These are phyloP conservation scores for Chrysocyon brachyurus DNA, from an alignment of 2,797 vertebrate genomes.

Conservation along the genomic window DNA sequence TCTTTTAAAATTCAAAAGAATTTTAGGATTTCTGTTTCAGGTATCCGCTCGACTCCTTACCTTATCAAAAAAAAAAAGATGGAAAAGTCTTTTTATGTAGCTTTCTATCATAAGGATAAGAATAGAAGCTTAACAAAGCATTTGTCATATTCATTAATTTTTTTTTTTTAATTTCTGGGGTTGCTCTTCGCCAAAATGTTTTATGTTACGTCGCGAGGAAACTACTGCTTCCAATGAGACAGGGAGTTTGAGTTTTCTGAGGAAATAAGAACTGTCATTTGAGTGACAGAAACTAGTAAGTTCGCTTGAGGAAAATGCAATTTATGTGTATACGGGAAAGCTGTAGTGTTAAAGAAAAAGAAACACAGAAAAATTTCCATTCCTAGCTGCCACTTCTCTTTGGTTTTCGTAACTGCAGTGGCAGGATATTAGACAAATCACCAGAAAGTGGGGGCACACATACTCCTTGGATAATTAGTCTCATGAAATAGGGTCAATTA, in stretches of 20 bases:
- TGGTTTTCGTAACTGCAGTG: not conserved
- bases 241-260: not conserved
- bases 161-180: not conserved
- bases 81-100: not conserved
- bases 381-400: not conserved
- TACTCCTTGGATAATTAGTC: not conserved
- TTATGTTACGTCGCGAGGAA: not conserved
- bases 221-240: not conserved
- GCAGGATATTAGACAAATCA: not conserved
- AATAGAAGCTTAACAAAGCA: conserved; percentile 15
- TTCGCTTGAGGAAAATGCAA: not conserved
- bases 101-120: conserved; percentile 14
- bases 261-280: not conserved
- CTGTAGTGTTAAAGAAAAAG: not conserved
- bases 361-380: not conserved
- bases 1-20: conserved; percentile 11
- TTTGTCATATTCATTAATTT: not conserved
- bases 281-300: not conserved
- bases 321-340: not conserved
- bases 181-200: not conserved
- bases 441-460: not conserved
- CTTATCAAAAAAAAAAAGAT: conserved; percentile 33
- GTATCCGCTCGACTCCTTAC: not conserved
- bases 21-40: not conserved
- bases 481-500: not conserved